These are phyloP conservation scores for Octomys mimax DNA, from an alignment of 2,797 vertebrate species.

Conservation along the genomic window DNA sequence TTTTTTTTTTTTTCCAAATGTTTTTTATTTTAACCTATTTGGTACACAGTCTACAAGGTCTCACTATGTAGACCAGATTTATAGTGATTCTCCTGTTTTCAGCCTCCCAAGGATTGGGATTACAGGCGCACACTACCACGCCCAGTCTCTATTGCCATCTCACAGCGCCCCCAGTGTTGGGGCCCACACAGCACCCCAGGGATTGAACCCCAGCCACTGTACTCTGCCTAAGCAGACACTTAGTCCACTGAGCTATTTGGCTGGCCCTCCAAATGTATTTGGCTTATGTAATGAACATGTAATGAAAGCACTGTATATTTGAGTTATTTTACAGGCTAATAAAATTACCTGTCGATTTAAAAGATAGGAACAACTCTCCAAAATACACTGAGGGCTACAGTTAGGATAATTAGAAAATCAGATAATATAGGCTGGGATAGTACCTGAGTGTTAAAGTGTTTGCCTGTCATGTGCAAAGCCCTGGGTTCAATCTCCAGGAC, in stretches of 20 bases:
- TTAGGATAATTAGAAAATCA: neutral
- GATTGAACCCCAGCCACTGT: too few relatives aligned
- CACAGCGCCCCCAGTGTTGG: too few relatives aligned
- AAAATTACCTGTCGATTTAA: constrained; percentile 10
- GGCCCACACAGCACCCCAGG: too few relatives aligned
- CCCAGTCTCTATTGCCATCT: too few relatives aligned
- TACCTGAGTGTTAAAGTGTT: neutral
- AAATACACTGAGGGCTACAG: neutral
- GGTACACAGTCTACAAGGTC: too few relatives aligned
- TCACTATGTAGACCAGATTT: too few relatives aligned
- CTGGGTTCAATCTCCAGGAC: neutral
- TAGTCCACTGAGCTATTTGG: too few relatives aligned
- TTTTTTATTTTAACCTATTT: too few relatives aligned
- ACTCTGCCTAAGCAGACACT: too few relatives aligned
- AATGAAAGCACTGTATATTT: neutral
- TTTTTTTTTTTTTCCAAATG: constrained; percentile 17
- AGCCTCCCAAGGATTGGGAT: too few relatives aligned
- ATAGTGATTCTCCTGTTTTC: too few relatives aligned
- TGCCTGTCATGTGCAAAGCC: neutral
- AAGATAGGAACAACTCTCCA: neutral
- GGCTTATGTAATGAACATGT: neutral
- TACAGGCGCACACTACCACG: too few relatives aligned
- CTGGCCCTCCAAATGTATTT: neutral
- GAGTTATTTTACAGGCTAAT: neutral
- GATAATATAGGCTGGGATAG: neutral